A percentile compares a stretch with the other conserved stretches of the same genome.
These are phyloP conservation scores for Poeciliopsis gracilis DNA, from an alignment of 2,797 vertebrate species.

Conservation along the genomic window DNA sequence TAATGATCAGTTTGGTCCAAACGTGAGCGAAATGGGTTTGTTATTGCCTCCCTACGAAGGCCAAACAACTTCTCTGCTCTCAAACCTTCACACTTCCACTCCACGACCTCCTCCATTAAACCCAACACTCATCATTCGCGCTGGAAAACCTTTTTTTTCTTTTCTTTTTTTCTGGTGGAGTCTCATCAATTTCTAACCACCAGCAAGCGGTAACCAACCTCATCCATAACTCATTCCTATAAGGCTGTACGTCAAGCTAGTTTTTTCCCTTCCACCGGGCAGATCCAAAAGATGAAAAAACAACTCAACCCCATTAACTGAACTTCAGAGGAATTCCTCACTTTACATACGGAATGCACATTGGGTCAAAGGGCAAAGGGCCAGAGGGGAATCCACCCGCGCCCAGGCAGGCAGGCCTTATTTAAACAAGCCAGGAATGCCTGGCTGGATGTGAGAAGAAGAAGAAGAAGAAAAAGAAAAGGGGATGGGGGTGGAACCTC, in stretches of 20 bases:
- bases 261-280: conserved; percentile 56
- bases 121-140: conserved; percentile 65
- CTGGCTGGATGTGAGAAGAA: conserved; percentile 80
- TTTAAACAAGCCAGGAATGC: conserved; percentile 92
- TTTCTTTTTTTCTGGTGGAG: conserved; percentile 16
- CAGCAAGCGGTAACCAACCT: conserved; percentile 49
- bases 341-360: conserved; percentile 83
- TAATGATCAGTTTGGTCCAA: not conserved
- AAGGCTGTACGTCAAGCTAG: conserved; percentile 37
- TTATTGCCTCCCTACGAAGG: not conserved
- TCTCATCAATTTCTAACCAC: conserved; percentile 49
- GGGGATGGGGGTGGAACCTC: conserved; percentile 59
- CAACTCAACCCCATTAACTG: conserved; percentile 74
- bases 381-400: conserved; percentile 88
- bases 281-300: conserved; percentile 63
- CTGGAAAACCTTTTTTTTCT: conserved; percentile 7
- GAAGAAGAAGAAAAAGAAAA: conserved; percentile 43
- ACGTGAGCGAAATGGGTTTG: not conserved
- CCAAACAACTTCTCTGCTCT: conserved; percentile 42
- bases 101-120: conserved; percentile 57
- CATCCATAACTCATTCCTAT: conserved; percentile 46
- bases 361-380: conserved; percentile 89
- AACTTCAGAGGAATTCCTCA: conserved; percentile 88
- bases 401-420: conserved; percentile 85
- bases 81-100: conserved; percentile 36